These are phyloP conservation scores for Macroglossus sobrinus DNA, from an alignment of 2,113 vertebrate genomes.

Conservation along the genomic window DNA sequence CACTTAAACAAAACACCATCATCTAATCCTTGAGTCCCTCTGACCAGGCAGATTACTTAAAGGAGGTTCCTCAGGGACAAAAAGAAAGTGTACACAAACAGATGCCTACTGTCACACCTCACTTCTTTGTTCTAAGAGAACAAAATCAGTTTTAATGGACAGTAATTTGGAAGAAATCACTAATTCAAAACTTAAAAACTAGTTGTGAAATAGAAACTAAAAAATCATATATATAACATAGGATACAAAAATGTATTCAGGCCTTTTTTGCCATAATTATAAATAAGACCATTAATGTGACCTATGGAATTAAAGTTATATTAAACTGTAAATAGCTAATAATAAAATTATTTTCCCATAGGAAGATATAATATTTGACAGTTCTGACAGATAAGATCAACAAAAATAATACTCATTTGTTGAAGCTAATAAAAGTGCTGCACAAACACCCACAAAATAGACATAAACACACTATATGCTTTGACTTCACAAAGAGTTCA, in stretches of 20 bases:
- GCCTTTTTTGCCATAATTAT: background rate
- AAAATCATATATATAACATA: background rate
- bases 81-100: slow-evolving; percentile 42
- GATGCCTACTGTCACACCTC: slow-evolving; percentile 46
- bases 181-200: slow-evolving; percentile 17
- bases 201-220: background rate
- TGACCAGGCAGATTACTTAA: slow-evolving; percentile 22
- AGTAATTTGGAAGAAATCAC: slow-evolving; percentile 6
- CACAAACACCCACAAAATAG: background rate
- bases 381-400: background rate
- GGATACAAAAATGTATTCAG: background rate
- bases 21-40: slow-evolving; percentile 68
- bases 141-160: slow-evolving; percentile 49
- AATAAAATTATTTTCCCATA: slow-evolving; percentile 5
- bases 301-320: background rate
- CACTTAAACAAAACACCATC: slow-evolving; percentile 63
- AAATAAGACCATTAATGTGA: background rate
- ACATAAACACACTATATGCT: background rate
- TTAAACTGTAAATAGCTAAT: background rate
- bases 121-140: slow-evolving; percentile 60
- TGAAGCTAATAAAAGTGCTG: background rate
- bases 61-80: slow-evolving; percentile 52
- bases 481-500: slow-evolving; percentile 14
- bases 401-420: background rate
- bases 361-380: background rate